Conservation (phyloP, 2,888 invertebrate species). For the Meteorus cinctellus region DNA sequence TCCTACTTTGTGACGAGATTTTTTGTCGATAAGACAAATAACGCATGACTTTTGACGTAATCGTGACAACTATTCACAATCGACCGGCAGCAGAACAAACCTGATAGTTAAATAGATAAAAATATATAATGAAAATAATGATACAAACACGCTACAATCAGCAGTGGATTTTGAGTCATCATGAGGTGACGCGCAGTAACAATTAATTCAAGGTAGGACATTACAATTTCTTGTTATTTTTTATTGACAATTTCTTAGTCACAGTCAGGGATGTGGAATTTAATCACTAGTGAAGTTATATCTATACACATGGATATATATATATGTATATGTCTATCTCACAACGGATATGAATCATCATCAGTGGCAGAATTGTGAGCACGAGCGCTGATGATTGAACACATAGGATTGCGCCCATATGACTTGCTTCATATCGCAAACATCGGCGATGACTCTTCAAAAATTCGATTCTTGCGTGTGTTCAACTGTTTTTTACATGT, state of each 20-base stretch:
- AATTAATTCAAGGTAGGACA: constrained; percentile 2
- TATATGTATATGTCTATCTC: background rate
- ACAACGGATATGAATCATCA: constrained; percentile 37
- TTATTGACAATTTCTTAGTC: constrained; percentile 34
- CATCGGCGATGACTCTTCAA: constrained; percentile 31
- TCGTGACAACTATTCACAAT: too few species aligned
- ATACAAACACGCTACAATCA: background rate
- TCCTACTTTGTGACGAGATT: too few species aligned
- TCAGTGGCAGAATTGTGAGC: constrained; percentile 10
- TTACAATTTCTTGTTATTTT: constrained; percentile 27
- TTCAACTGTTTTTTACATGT: background rate
- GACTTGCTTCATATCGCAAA: constrained; percentile 34
- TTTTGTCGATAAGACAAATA: too few species aligned
- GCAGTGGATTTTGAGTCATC: background rate
- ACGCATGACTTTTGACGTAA: too few species aligned
- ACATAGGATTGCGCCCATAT: constrained; percentile 14
- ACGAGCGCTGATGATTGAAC: constrained; percentile 36
- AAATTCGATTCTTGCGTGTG: constrained; percentile 22
- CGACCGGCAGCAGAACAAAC: too few species aligned
- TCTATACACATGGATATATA: background rate
- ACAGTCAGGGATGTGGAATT: constrained; percentile 36
- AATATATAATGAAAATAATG: background rate
- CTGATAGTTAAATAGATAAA: background rate
- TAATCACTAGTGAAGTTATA: constrained; percentile 30
- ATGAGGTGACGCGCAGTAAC: background rate